Conservation (phyloP, 1,140 invertebrate species). For the Archivesica marissinica region DNA sequence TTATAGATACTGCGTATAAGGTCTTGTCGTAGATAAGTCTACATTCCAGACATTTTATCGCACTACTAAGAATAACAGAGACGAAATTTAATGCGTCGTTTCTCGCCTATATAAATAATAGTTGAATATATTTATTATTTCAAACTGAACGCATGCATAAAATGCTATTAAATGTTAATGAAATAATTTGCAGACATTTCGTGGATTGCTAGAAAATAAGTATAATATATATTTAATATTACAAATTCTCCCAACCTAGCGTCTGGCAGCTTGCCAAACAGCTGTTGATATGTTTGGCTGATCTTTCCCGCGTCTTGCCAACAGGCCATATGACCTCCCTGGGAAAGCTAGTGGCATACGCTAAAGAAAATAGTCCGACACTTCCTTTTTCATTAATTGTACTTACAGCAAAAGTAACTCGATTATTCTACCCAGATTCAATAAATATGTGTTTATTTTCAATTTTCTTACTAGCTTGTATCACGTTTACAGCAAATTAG, state of each 20-base stretch:
- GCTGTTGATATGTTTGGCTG: slow-evolving; percentile 66
- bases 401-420: not conserved
- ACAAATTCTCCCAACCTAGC: slow-evolving; percentile 60
- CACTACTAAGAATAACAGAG: slow-evolving; percentile 61
- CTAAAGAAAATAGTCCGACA: slow-evolving; percentile 39
- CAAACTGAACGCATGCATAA: not conserved
- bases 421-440: not conserved
- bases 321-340: slow-evolving; percentile 44
- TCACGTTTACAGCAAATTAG: not conserved
- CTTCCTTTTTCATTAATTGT: not conserved
- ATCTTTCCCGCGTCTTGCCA: slow-evolving; percentile 66
- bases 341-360: slow-evolving; percentile 48
- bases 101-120: not conserved
- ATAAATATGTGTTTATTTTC: not conserved
- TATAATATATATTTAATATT: slow-evolving; percentile 10
- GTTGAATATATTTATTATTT: not conserved
- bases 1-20: slow-evolving; percentile 62
- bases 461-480: not conserved
- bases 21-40: slow-evolving; percentile 64
- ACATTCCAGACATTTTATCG: slow-evolving; percentile 64
- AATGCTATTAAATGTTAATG: not conserved
- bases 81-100: slow-evolving; percentile 8
- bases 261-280: slow-evolving; percentile 61
- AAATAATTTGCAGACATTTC: not conserved
- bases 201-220: too few species aligned